Evolutionary conservation across 1,140 invertebrate species (phyloP).

Genomic region (Zeugodacus cucurbitae): DNA sequence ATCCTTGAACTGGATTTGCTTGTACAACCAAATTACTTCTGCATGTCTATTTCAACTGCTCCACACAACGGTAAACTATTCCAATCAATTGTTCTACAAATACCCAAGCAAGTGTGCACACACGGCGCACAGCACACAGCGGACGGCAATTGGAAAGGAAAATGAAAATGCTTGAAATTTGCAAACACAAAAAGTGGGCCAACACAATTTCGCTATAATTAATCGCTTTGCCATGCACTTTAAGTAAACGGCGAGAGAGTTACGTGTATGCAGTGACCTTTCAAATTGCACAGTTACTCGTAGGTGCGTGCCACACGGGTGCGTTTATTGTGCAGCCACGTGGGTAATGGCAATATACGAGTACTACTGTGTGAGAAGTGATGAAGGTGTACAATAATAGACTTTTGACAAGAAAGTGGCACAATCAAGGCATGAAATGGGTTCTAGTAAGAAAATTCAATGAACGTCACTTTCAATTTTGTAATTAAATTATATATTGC

Average conservation of each 20-base stretch:
- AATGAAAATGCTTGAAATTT: conserved; percentile 19
- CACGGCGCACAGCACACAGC: no score
- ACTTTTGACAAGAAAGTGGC: no score
- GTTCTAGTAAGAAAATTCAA: no score
- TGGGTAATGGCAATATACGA: neutral
- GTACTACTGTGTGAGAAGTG: neutral
- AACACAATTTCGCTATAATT: neutral
- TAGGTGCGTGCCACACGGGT: no score
- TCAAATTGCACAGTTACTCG: neutral
- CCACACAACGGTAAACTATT: neutral
- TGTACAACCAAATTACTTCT: neutral
- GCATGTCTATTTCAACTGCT: neutral
- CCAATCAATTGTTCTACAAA: neutral
- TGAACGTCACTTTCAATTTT: no score
- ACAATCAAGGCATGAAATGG: no score
- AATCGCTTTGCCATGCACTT: neutral
- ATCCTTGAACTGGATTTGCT: conserved; percentile 32
- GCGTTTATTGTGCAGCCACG: neutral
- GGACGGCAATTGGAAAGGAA: neutral
- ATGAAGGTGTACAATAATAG: neutral
- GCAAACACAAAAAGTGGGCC: neutral
- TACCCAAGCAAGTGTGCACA: neutral
- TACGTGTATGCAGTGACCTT: neutral
- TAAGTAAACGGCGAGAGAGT: neutral
- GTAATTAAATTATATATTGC: no score